Base-by-base conservation (phyloP, 37 sponge, comb jelly and placozoan genomes). In the Haliclona indistincta region DNA sequence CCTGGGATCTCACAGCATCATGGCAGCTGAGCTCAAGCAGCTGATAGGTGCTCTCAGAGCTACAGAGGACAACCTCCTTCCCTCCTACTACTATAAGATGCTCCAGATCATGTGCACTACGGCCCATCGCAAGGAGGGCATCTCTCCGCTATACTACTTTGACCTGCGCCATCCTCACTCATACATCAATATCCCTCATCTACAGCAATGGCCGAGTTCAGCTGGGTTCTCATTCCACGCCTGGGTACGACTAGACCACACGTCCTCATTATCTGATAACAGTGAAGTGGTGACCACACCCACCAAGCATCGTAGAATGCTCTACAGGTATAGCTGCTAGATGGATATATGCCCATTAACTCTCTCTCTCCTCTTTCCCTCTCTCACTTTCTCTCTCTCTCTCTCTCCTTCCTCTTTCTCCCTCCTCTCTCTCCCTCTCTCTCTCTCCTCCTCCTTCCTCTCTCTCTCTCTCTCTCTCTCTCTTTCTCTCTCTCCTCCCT, bases 241-340 rank as follows among this genome's bases (percentile, higher is more conserved):
- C 3, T 92, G 93, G 93, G 73, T 92, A 22, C 76, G 62, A 38
- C 68, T 92, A 10, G 77, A 71, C 63, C 35, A 58, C 58, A 28
- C 75, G 5, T 56, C 26, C 8, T 69, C 70, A 13, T n/a, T 69
- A 84, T 90, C 26, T 6, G 13, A 47, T 17, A 6, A 6, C 28
- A 58, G 60, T 58, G n/a, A 25, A 7, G 60, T 25, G 25, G 25
- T 11, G n/a, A 26, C 38, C 37, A 33, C 54, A 37, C 53, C 17
- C 34, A n/a, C n/a, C 38, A 52, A 45, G 68, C 29, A 30, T 39
- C 81, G 79, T 54, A 77, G 92, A 64, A 77, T 77, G 41, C 79
- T 91, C 33, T 91, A 85, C 68, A 86, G 87, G 87, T 91, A 13
- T 19, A 36, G 67, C n/a, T n/a, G n/a, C n/a, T n/a, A n/a, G n/a